Evolutionary conservation across 2,888 invertebrate species (phyloP).

Genomic region (Hemaris fuciformis): DNA sequence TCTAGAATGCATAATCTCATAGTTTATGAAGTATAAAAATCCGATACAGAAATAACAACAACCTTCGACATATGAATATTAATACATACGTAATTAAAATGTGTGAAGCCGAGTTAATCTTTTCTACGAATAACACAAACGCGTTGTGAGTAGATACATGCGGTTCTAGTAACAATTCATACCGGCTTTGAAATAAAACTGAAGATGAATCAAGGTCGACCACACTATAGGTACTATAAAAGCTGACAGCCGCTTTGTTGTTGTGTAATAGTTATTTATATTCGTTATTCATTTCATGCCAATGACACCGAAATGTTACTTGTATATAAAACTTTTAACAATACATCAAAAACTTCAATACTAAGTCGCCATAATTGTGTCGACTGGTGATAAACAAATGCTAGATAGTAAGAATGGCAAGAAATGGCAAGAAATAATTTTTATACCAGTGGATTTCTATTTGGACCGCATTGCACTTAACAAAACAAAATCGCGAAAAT

Average conservation of each 20-base stretch:
- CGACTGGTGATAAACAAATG: no score
- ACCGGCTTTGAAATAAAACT: constrained; percentile 1
- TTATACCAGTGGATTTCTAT: no score
- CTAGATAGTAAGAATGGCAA: no score
- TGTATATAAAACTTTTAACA: no score
- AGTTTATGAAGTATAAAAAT: no score
- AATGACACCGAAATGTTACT: background rate
- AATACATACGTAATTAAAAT: background rate
- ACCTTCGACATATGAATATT: background rate
- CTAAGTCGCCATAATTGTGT: no score
- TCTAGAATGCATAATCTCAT: no score
- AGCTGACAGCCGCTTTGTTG: constrained; percentile 9
- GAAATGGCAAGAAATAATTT: no score
- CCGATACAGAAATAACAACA: no score
- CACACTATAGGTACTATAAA: background rate
- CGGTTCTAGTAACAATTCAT: background rate
- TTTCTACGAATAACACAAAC: background rate
- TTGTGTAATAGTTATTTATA: constrained; percentile 5
- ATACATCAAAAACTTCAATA: no score
- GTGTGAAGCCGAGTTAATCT: background rate
- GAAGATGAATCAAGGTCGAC: constrained; percentile 8
- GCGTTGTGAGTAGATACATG: background rate
- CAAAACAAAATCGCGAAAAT: no score
- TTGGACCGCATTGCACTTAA: no score
- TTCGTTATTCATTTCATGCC: background rate